A percentile compares a stretch with the other conserved stretches of the same genome.
Evolutionary conservation across 2,113 vertebrate species (phyloP).

Genomic region (Capricornis sumatraensis): DNA sequence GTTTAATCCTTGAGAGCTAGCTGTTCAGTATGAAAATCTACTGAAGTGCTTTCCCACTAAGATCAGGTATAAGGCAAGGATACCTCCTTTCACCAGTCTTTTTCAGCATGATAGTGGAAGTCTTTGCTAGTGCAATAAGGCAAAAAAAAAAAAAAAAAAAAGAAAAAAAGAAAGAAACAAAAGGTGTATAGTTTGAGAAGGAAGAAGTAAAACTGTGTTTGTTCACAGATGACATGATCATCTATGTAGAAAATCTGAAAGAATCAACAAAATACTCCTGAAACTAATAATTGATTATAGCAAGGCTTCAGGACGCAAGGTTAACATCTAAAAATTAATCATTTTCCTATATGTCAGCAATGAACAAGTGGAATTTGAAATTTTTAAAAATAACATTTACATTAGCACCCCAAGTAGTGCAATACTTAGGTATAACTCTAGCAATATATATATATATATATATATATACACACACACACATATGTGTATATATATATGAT

Average conservation of each 20-base stretch:
- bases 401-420: neutral
- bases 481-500: neutral
- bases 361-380: neutral
- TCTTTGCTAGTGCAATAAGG: neutral
- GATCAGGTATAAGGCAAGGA: neutral
- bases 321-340: neutral
- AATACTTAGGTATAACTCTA: neutral
- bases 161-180: neutral
- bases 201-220: neutral
- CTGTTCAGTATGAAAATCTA: conserved; percentile 20
- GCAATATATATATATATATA: neutral
- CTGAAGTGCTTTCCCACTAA: neutral
- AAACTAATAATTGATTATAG: neutral
- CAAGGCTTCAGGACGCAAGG: neutral
- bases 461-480: accelerated
- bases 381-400: neutral
- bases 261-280: neutral
- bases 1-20: neutral
- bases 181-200: neutral
- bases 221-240: neutral
- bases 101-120: neutral
- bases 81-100: neutral
- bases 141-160: neutral
- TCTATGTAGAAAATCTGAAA: conserved; percentile 1
- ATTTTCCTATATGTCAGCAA: neutral